Evolutionary conservation across 2,888 invertebrate species (phyloP), one percentile per base, ranked within the genome.

Genomic region (Sipha maydis): DNA sequence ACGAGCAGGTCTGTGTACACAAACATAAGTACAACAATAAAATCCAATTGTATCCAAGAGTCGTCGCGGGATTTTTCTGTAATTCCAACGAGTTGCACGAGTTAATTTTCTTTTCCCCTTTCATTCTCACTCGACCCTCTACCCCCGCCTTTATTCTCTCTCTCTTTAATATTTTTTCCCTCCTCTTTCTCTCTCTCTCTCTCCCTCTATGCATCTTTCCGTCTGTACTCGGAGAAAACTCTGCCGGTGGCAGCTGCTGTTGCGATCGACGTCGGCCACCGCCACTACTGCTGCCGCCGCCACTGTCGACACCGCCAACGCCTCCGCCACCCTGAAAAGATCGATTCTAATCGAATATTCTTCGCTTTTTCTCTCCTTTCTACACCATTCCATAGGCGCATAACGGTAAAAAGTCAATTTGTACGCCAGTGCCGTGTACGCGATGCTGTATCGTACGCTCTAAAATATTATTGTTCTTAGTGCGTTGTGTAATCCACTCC

Each of bases 351-450:
- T 82, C 41, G 21, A 69, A 41, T 69, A 69, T 79, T 38, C n/a
- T 21, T 17, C 19, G 3, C 5, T 34, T 19, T 34, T 1, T 34
- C 19, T 31, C 34, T 31, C 19, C 19, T 5, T 28, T 31, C 31
- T 31, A 48, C 71, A 34, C 34, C 21, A 19, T 73, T 21, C 8
- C 75, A 21, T 71, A 17, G 28, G 17, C 31, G 25, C 21, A 19
- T 73, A 82, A 69, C n/a, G 38, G 38, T 83, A 56, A 83, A 83
- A 83, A 56, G 56, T 17, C 73, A 56, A 83, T 56, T 83, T n/a
- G 73, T 75, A 83, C 73, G 54, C 71, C 71, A 28, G 28, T 19
- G n/a, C n/a, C 25, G 82, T 19, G 69, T 31, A 54, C 31, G 21
- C 8, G 48, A 21, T 21, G 56, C 17, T 17, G 56, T 56, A 56